Base-by-base conservation (phyloP, 1,140 invertebrate genomes). In the Centruroides sculpturatus region DNA sequence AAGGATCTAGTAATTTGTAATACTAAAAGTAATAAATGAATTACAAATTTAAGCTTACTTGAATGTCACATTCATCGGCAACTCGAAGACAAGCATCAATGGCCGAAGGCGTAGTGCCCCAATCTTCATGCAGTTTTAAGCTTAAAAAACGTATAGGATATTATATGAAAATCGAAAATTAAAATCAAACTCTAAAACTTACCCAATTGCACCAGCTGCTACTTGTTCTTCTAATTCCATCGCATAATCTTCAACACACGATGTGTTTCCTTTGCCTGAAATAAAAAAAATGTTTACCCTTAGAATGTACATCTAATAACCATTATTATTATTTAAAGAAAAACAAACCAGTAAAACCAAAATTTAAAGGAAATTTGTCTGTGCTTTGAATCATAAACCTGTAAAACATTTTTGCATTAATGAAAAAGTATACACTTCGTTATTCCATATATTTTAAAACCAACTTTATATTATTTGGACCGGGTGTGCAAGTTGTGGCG, bases 401-500 rank as follows among this genome's bases (percentile, higher is more conserved):
- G 60, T 59, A 60, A 62, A 52, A 56, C n/a, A 48, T 50, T 6
- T 41, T 41, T 2, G 23, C 23, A 23, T 23, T 23, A 23, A 23
- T 23, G 23, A 23, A 23, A 23, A 23, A 2, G 23, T 23, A 23
- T 23, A 2, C 2, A 23, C 2, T 23, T 23, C 23, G 23, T 23
- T 23, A 23, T 23, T 23, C 23, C 23, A 23, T 23, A 23, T 23
- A 23, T 23, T 23, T 23, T 23, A 23, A 23, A 23, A 23, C 41
- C 8, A 59, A 73, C 74, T 66, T 71, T 50, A 76, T 71, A 59
- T 74, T 69, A 64, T 70, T 69, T 7, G 73, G 69, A 23, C 75
- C 75, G n/a, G 75, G 73, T 7, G 70, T 68, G 63, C 73, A 74
- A 7, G 73, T 74, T 5, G 74, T 75, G 3, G 73, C 74, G 46